phyloP scores from a whole-genome alignment of 2,888 invertebrate species.

The Stenichneumon culpator region DNA sequence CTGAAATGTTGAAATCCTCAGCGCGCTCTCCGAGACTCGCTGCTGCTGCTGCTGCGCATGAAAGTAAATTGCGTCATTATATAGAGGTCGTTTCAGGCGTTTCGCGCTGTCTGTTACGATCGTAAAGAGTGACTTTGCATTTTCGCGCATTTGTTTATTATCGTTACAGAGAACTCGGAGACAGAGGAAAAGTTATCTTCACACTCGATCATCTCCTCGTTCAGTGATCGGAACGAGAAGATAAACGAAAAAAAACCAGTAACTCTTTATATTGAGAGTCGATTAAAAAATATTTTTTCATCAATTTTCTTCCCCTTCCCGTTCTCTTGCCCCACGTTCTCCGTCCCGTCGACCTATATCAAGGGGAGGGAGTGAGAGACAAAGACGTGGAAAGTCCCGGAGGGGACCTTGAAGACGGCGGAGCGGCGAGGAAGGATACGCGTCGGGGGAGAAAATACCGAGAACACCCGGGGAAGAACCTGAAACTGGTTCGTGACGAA shows the following conservation, averaged over 20 bases:
- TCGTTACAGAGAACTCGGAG: background rate
- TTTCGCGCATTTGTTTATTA: conserved; percentile 21
- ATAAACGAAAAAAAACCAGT: too few relatives aligned
- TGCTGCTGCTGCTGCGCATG: conserved; percentile 71
- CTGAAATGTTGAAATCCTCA: conserved; percentile 77
- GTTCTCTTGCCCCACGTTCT: too few relatives aligned
- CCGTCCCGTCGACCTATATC: background rate
- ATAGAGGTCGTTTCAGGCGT: conserved; percentile 75
- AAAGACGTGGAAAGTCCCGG: background rate
- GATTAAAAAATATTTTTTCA: too few relatives aligned
- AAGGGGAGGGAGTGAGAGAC: background rate
- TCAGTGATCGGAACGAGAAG: background rate
- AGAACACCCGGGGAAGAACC: conserved; percentile 13
- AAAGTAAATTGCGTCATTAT: conserved; percentile 79
- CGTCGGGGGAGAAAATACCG: background rate
- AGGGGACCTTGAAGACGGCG: background rate
- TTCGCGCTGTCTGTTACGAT: conserved; percentile 69
- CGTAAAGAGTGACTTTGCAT: conserved; percentile 67
- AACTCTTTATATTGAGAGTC: background rate
- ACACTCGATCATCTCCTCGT: background rate
- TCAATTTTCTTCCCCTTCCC: too few relatives aligned
- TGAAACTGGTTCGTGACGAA: background rate
- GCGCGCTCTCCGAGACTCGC: conserved; percentile 65
- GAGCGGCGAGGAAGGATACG: background rate
- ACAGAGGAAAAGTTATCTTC: background rate